phyloP scores from a whole-genome alignment of 2,797 vertebrate genomes.

The Anolis apletophallus region DNA sequence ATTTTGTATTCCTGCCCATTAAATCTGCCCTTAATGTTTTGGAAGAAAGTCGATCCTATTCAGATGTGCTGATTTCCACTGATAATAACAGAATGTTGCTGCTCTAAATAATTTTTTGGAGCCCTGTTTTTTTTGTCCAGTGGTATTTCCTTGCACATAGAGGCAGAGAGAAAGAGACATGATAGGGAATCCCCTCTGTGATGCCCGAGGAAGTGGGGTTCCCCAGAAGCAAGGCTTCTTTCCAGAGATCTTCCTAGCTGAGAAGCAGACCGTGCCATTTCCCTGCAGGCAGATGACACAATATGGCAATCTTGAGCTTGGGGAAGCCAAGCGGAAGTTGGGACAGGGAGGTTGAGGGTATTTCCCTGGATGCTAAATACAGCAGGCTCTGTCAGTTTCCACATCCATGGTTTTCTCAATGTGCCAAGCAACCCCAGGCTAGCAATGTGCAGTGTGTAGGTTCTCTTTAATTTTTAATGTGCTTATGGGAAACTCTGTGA shows the following conservation, averaged over 20 bases:
- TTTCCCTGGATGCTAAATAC: constrained; percentile 10
- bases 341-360: neutral
- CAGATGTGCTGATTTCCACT: neutral
- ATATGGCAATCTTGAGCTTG: neutral
- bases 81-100: neutral
- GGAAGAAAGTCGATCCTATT: neutral
- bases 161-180: neutral
- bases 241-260: neutral
- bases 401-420: neutral
- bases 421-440: fast-evolving
- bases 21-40: neutral
- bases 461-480: neutral
- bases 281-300: neutral
- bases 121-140: neutral
- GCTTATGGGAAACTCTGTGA: neutral
- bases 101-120: neutral
- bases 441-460: neutral
- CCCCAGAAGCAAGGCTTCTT: neutral
- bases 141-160: neutral
- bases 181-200: neutral
- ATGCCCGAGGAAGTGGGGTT: neutral
- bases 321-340: neutral
- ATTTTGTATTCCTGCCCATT: neutral
- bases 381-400: neutral
- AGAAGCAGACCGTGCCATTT: fast-evolving